A percentile compares a stretch with the other conserved stretches of the same genome.
phyloP scores from a whole-genome alignment of 2,888 invertebrate species.

The Dynastes hyllus region DNA sequence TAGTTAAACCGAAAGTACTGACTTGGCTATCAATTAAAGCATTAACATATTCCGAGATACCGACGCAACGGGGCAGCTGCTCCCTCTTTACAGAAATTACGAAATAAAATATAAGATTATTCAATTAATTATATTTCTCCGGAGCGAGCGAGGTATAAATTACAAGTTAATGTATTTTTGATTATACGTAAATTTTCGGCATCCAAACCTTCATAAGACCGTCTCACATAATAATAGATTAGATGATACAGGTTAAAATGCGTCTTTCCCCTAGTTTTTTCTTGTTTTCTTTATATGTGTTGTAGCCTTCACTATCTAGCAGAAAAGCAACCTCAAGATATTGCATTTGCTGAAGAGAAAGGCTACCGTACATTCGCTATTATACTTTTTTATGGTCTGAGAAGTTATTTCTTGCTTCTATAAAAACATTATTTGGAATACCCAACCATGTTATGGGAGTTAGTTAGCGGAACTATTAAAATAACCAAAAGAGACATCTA shows the following conservation, averaged over 20 bases:
- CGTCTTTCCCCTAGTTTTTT: not conserved
- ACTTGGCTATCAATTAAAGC: not conserved
- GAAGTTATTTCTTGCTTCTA: no score
- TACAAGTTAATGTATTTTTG: slow-evolving; percentile 44
- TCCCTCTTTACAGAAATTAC: slow-evolving; percentile 6
- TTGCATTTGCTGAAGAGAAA: not conserved
- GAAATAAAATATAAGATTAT: slow-evolving; percentile 34
- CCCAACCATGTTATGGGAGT: no score
- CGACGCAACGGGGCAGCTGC: slow-evolving; percentile 12
- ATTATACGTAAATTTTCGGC: slow-evolving; percentile 42
- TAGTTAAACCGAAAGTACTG: not conserved
- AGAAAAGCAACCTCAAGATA: slow-evolving; percentile 4
- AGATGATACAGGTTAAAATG: slow-evolving; percentile 9
- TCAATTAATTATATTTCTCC: slow-evolving; percentile 29
- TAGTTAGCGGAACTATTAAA: no score
- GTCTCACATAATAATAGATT: slow-evolving; percentile 36
- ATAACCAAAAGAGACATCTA: no score
- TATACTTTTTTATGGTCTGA: not conserved
- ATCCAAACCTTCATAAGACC: slow-evolving; percentile 20
- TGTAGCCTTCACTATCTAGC: not conserved
- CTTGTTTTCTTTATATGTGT: not conserved
- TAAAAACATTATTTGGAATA: no score
- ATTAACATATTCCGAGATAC: slow-evolving; percentile 11
- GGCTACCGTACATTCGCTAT: not conserved
- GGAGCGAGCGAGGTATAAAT: slow-evolving; percentile 24